Conservation (phyloP, 2,113 vertebrate genomes). For the Hypanus sabinus region DNA sequence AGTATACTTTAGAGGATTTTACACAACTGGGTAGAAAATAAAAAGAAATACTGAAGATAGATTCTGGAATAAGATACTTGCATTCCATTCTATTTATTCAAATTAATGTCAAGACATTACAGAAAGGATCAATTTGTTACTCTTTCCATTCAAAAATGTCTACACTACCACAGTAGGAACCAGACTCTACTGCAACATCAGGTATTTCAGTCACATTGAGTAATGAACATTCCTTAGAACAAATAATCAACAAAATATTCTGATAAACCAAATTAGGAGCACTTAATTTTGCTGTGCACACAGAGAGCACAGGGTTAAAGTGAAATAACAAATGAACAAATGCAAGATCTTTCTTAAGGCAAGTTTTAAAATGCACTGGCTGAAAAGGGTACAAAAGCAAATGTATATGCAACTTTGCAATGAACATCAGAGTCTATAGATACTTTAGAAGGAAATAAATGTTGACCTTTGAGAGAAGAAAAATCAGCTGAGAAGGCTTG, state of each 20-base stretch:
- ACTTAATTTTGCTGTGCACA: not conserved
- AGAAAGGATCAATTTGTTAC: not conserved
- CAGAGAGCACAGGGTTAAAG: not conserved
- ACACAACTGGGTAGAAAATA: not conserved
- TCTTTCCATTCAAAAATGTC: not conserved
- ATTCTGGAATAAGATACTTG: not conserved
- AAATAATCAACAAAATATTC: not conserved
- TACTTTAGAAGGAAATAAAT: not conserved
- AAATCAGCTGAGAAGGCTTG: not conserved
- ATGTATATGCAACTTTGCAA: not conserved
- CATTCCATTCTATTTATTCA: not conserved
- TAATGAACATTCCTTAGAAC: not conserved
- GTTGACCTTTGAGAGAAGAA: not conserved
- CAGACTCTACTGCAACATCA: not conserved
- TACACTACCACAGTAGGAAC: not conserved
- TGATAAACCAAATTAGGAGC: not conserved
- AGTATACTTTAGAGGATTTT: constrained; percentile 2
- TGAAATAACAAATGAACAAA: not conserved
- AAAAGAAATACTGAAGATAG: not conserved
- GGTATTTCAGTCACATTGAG: not conserved
- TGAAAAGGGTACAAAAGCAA: not conserved
- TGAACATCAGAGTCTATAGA: not conserved
- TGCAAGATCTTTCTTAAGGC: not conserved
- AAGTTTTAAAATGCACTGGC: not conserved
- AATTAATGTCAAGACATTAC: not conserved